Conservation (phyloP, 2,113 vertebrate genomes). For the Speoplatyrhinus poulsoni region DNA sequence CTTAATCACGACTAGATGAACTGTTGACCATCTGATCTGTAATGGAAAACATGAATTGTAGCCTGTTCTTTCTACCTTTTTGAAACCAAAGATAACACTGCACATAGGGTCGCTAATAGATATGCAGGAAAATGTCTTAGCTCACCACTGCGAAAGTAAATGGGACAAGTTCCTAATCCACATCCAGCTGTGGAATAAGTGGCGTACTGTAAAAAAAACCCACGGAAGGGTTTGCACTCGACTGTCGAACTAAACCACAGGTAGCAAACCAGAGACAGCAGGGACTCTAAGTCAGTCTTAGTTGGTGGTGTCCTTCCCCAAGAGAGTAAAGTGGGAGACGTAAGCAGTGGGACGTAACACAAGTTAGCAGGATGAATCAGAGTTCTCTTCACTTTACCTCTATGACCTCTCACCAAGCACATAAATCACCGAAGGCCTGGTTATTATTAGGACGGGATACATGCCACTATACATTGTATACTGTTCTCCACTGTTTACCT, state of each 20-base stretch:
- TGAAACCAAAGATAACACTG: conserved; percentile 2
- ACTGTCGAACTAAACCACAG: too few species aligned
- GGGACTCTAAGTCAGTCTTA: conserved; percentile 20
- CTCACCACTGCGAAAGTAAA: not conserved
- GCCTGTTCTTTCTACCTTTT: conserved; percentile 1
- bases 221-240: too few species aligned
- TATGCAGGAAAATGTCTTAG: conserved; percentile 27
- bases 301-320: conserved; percentile 27
- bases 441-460: conserved; percentile 60
- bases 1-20: conserved; percentile 24
- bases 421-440: conserved; percentile 68
- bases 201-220: not conserved
- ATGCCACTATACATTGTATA: conserved; percentile 5
- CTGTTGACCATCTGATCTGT: conserved; percentile 36
- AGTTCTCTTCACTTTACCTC: conserved; percentile 37
- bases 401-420: conserved; percentile 60
- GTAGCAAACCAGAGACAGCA: too few species aligned
- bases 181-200: conserved; percentile 17
- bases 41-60: conserved; percentile 26
- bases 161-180: conserved; percentile 35
- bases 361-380: conserved; percentile 8
- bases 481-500: conserved; percentile 50
- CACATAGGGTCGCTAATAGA: conserved; percentile 23
- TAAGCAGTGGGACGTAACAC: conserved; percentile 34
- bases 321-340: conserved; percentile 7